phyloP scores from a whole-genome alignment of 2,797 vertebrate species.

The Rhyacichthys aspro region DNA sequence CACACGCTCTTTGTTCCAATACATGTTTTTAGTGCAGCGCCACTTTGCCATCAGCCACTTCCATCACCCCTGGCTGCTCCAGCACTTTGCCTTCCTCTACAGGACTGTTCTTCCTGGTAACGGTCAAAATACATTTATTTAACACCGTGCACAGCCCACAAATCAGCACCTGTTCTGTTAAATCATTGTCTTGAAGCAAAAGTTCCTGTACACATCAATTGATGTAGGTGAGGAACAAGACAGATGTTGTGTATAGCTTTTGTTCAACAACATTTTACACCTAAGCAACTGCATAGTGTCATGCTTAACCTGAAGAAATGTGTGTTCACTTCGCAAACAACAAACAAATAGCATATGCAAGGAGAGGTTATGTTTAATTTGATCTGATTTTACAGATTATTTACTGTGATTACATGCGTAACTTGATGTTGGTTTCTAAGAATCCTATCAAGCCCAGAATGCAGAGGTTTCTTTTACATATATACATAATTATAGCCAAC shows the following conservation, averaged over 20 bases:
- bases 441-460: slow-evolving; percentile 2
- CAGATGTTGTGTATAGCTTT: too few relatives aligned
- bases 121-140: background rate
- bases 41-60: slow-evolving; percentile 96
- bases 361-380: background rate
- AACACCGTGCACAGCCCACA: too few relatives aligned
- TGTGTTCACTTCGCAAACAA: slow-evolving; percentile 1
- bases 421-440: slow-evolving; percentile 21
- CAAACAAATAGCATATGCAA: background rate
- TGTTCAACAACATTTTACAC: background rate
- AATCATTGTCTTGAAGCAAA: too few relatives aligned
- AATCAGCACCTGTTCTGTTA: too few relatives aligned
- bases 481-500: slow-evolving; percentile 29
- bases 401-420: slow-evolving; percentile 25
- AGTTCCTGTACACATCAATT: too few relatives aligned
- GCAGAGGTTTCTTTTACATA: background rate
- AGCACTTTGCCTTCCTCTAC: slow-evolving; percentile 97
- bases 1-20: slow-evolving; percentile 96
- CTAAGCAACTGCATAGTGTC: background rate
- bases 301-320: background rate
- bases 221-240: too few relatives aligned
- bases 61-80: slow-evolving; percentile 94
- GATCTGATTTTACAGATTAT: slow-evolving; percentile 22
- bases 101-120: slow-evolving; percentile 94
- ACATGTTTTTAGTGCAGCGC: slow-evolving; percentile 94